phyloP scores from a whole-genome alignment of 2,888 invertebrate genomes.

The Pammene fasciana region DNA sequence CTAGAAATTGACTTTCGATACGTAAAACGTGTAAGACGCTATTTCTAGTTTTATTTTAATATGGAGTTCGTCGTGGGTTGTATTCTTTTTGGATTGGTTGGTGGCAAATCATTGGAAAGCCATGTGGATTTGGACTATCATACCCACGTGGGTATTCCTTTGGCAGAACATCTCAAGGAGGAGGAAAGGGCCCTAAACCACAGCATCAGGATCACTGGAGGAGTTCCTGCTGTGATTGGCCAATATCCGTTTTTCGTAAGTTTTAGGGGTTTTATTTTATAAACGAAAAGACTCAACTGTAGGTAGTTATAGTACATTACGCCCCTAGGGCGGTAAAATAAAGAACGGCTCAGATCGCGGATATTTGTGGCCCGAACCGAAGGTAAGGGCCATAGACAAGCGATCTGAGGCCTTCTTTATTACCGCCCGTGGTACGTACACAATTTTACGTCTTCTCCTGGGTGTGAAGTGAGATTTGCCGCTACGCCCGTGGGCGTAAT shows the following conservation, averaged over 20 bases:
- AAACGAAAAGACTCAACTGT: no score
- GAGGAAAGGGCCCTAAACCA: background rate
- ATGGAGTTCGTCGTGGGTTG: background rate
- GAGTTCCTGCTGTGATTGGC: background rate
- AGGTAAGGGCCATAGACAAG: no score
- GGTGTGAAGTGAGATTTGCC: no score
- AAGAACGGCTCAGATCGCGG: no score
- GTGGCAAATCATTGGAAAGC: background rate
- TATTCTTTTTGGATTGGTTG: background rate
- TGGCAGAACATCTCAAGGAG: background rate
- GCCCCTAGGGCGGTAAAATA: no score
- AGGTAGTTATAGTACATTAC: no score
- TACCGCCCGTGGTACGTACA: no score
- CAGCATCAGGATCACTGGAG: background rate
- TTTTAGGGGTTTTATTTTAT: background rate
- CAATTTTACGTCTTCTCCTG: no score
- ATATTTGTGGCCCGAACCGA: no score
- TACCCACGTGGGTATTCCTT: conserved; percentile 6
- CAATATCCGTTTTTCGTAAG: conserved; percentile 20
- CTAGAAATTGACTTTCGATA: background rate
- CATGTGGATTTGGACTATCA: conserved; percentile 7
- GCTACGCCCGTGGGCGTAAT: no score
- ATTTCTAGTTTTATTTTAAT: background rate
- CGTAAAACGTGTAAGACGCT: background rate
- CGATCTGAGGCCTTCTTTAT: no score